phyloP scores from a whole-genome alignment of 2,797 vertebrate genomes.

The Dermochelys coriacea region DNA sequence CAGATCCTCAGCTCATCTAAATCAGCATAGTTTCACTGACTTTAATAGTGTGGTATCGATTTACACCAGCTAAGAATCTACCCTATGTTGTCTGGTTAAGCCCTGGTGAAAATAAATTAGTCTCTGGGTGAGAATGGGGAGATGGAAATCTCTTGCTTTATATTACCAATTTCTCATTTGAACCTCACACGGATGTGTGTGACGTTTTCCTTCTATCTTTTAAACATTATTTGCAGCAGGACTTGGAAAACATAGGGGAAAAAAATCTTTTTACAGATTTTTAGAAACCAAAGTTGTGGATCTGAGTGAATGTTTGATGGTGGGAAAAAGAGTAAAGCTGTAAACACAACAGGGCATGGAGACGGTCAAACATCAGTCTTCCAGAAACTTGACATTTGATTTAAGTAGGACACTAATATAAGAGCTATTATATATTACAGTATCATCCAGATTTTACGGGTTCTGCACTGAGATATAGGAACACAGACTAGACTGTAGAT shows the following conservation, averaged over 20 bases:
- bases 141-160: not conserved
- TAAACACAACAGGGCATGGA: not conserved
- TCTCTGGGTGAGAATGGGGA: not conserved
- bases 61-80: not conserved
- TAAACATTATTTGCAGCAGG: not conserved
- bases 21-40: not conserved
- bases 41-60: not conserved
- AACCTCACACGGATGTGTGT: not conserved
- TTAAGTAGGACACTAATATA: accelerated
- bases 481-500: not conserved
- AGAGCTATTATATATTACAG: not conserved
- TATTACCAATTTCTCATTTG: not conserved
- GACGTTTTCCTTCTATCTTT: not conserved
- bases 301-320: not conserved
- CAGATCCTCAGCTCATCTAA: not conserved
- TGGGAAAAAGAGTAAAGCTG: not conserved
- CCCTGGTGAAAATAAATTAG: not conserved
- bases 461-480: not conserved
- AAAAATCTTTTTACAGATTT: not conserved
- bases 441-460: not conserved
- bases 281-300: not conserved
- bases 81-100: not conserved
- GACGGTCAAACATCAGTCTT: not conserved
- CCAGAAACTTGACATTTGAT: too few species aligned
- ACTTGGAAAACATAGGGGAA: not conserved